These are phyloP conservation scores for Vespertilio murinus DNA, from an alignment of 2,797 vertebrate species.

Conservation along the genomic window DNA sequence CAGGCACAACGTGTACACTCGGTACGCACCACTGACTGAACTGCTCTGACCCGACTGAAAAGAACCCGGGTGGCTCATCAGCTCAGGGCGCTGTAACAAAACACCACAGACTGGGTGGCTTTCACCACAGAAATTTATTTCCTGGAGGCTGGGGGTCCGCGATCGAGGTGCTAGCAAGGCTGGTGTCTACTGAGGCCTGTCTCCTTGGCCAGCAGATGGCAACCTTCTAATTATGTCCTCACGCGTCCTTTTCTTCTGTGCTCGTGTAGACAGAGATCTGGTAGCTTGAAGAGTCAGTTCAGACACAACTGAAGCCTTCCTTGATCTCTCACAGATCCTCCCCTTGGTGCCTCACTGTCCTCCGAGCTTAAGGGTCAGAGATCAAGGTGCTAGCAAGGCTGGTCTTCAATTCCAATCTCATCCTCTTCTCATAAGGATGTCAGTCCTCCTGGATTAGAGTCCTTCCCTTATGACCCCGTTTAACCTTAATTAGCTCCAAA, in stretches of 20 bases:
- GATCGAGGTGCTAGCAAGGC: background rate
- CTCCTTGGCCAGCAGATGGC: background rate
- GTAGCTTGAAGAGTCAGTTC: background rate
- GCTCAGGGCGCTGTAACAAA: background rate
- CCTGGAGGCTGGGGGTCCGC: background rate
- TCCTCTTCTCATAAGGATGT: background rate
- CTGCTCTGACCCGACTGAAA: background rate
- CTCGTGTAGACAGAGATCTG: background rate
- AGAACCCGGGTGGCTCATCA: background rate
- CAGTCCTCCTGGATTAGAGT: background rate
- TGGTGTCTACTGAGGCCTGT: background rate
- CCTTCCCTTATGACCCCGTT: background rate
- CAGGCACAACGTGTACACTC: background rate
- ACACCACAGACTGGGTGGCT: background rate
- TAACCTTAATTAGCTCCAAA: background rate
- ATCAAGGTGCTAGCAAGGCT: background rate
- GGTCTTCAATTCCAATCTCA: no score
- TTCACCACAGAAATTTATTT: constrained; percentile 4
- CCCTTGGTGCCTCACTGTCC: background rate
- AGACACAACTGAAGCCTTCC: background rate
- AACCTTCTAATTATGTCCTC: background rate
- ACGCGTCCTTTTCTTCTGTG: background rate
- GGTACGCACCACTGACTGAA: background rate
- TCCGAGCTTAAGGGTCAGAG: background rate
- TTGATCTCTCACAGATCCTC: background rate